Evolutionary conservation across 1,140 invertebrate species (phyloP).

Genomic region (Bathynomus jamesi): DNA sequence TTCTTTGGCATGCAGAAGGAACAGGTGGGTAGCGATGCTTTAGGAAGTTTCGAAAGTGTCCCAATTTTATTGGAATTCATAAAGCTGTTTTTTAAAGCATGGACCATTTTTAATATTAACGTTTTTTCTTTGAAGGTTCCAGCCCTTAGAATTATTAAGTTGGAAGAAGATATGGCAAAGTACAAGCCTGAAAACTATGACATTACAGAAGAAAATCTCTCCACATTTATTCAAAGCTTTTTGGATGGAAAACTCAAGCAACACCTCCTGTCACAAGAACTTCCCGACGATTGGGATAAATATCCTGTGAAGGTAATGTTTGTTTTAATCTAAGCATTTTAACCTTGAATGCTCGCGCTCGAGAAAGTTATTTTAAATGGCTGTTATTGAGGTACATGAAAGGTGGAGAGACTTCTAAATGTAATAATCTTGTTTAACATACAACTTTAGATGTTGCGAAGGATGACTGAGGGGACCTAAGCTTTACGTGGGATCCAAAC

Average conservation of each 20-base stretch:
- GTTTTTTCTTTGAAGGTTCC: slow-evolving; percentile 59
- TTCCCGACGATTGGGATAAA: slow-evolving; percentile 96
- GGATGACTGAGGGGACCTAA: too few species aligned
- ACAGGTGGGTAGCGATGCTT: slow-evolving; percentile 51
- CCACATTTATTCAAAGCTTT: slow-evolving; percentile 77
- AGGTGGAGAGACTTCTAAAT: too few species aligned
- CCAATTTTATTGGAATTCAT: too few species aligned
- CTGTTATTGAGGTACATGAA: too few species aligned
- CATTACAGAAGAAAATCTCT: slow-evolving; percentile 64
- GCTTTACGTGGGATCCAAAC: too few species aligned
- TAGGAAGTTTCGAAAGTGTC: too few species aligned
- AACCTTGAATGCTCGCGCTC: too few species aligned
- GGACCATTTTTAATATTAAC: neutral
- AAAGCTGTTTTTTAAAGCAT: too few species aligned
- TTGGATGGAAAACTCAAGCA: slow-evolving; percentile 87
- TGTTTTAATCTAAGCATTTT: neutral
- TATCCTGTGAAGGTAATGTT: slow-evolving; percentile 68
- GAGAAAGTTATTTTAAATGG: too few species aligned
- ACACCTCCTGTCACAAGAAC: slow-evolving; percentile 84
- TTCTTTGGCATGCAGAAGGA: slow-evolving; percentile 90
- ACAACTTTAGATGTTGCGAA: too few species aligned
- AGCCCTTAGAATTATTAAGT: slow-evolving; percentile 80
- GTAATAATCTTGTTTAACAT: too few species aligned
- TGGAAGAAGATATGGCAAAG: slow-evolving; percentile 97
- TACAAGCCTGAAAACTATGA: slow-evolving; percentile 83